These are phyloP conservation scores for Alcedo quadribrachys DNA, from an alignment of 2,797 vertebrate species.

Conservation along the genomic window DNA sequence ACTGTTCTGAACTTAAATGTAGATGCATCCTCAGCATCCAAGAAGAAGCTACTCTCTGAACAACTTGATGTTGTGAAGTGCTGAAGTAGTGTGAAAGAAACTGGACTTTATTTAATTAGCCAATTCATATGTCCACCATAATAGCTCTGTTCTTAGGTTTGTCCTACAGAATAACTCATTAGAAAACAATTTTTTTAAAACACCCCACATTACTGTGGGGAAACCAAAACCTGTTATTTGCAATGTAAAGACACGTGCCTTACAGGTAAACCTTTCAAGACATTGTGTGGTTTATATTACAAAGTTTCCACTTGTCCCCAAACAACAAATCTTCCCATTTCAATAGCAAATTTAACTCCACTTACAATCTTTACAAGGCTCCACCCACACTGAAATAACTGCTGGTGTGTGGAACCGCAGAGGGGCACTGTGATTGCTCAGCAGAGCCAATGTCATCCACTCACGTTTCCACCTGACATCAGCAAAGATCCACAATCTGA, in stretches of 20 bases:
- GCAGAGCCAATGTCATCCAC: neutral
- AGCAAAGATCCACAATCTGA: neutral
- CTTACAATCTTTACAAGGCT: neutral
- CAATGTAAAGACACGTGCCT: neutral
- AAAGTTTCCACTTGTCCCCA: neutral
- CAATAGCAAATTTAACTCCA: neutral
- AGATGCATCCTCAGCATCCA: neutral
- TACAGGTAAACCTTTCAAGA: neutral
- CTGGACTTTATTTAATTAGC: neutral
- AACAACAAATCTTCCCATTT: neutral
- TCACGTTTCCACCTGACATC: neutral
- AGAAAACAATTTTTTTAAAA: neutral
- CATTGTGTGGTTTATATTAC: neutral
- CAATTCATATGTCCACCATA: neutral
- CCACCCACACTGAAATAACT: neutral
- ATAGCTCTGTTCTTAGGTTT: neutral
- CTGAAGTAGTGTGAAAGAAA: neutral
- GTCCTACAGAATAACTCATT: neutral
- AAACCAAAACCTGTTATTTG: neutral
- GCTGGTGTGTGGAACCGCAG: neutral
- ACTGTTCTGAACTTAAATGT: neutral
- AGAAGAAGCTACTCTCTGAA: neutral
- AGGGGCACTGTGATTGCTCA: conserved; percentile 7
- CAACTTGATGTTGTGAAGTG: neutral
- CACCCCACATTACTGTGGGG: neutral